Conservation (phyloP, 1,140 invertebrate species). For the Drosophila ironensis region DNA sequence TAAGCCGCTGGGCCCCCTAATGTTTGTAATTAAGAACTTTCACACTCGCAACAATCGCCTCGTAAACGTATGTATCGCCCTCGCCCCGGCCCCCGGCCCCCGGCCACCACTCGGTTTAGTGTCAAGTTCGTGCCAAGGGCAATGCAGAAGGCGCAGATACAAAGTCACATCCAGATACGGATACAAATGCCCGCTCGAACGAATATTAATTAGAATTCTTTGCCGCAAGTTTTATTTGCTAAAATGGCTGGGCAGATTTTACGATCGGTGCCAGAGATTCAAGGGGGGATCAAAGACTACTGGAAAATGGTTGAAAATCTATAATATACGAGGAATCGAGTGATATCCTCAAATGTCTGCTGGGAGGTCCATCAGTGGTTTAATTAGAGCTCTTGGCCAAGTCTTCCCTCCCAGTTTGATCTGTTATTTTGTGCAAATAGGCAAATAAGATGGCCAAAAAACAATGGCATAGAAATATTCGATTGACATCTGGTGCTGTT, state of each 20-base stretch:
- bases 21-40: slow-evolving; percentile 82
- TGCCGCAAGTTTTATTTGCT: not conserved
- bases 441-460: slow-evolving; percentile 7
- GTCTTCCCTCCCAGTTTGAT: not conserved
- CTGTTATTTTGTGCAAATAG: slow-evolving; percentile 4
- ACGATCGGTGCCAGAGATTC: too few relatives aligned
- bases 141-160: slow-evolving; percentile 15
- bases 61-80: slow-evolving; percentile 66
- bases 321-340: too few relatives aligned
- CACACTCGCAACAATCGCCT: slow-evolving; percentile 81
- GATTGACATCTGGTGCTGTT: slow-evolving; percentile 39
- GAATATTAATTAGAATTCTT: not conserved
- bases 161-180: slow-evolving; percentile 9
- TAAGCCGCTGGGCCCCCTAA: slow-evolving; percentile 80
- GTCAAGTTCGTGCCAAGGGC: slow-evolving; percentile 74
- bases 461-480: slow-evolving; percentile 17
- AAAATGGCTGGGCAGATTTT: not conserved
- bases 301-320: too few relatives aligned
- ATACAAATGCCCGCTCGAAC: slow-evolving; percentile 1
- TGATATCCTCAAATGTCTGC: too few relatives aligned
- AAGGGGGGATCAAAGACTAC: too few relatives aligned
- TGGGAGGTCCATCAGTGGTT: slow-evolving; percentile 23
- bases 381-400: slow-evolving; percentile 59
- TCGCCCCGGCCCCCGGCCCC: not conserved
- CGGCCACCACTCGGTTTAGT: slow-evolving; percentile 53